Percentiles rank a stretch among this genome's conserved stretches.
Evolutionary conservation across 2,888 invertebrate genomes (phyloP).

Genomic region (Hydroisotoma schaefferi): DNA sequence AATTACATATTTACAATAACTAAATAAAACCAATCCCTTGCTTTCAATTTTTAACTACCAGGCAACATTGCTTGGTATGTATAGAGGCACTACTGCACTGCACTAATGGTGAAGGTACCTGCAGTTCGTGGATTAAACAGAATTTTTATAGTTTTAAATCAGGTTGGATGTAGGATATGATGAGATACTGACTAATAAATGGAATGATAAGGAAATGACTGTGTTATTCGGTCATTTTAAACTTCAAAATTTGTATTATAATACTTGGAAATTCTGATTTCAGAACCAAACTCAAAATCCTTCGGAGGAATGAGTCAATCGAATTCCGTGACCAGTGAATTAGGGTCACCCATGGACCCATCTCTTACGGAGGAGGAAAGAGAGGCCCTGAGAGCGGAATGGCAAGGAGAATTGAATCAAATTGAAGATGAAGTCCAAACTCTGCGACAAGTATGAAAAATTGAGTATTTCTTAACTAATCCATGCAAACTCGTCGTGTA

Average conservation of each 20-base stretch:
- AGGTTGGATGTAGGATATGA: no score
- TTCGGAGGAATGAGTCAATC: slow-evolving; percentile 42
- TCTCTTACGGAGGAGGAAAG: slow-evolving; percentile 59
- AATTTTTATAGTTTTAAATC: no score
- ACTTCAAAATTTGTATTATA: background rate
- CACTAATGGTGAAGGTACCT: slow-evolving; percentile 44
- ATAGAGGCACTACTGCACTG: slow-evolving; percentile 41
- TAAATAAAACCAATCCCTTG: no score
- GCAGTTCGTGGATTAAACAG: background rate
- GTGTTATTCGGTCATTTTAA: background rate
- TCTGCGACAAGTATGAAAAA: slow-evolving; percentile 67
- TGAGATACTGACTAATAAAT: no score
- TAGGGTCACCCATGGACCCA: slow-evolving; percentile 45
- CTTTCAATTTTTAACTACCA: no score
- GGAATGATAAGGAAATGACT: no score
- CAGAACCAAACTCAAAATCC: slow-evolving; percentile 38
- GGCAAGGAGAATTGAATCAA: slow-evolving; percentile 65
- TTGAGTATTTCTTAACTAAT: no score
- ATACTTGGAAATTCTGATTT: slow-evolving; percentile 9
- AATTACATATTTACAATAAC: no score
- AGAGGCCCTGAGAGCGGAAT: slow-evolving; percentile 74
- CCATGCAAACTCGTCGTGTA: background rate
- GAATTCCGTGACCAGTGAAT: slow-evolving; percentile 42
- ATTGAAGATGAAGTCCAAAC: slow-evolving; percentile 97
- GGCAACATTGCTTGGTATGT: no score